phyloP scores from a whole-genome alignment of 2,113 vertebrate species.

The Podiceps cristatus region DNA sequence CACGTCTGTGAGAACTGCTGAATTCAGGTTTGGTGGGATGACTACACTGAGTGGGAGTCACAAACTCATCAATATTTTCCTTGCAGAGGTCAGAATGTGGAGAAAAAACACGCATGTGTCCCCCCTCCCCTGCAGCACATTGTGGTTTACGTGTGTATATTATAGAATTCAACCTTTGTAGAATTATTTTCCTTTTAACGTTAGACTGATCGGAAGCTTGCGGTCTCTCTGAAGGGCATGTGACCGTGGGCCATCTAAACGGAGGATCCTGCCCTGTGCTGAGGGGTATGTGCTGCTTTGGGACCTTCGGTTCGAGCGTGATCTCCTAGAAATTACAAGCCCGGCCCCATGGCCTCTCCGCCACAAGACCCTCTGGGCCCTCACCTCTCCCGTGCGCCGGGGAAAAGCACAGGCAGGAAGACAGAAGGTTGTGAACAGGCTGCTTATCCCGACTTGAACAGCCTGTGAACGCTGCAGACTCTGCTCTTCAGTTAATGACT shows the following conservation, averaged over 20 bases:
- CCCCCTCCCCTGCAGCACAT: not conserved
- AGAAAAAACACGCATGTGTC: not conserved
- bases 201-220: not conserved
- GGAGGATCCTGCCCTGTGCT: not conserved
- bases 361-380: not conserved
- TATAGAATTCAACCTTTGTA: not conserved
- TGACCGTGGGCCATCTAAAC: not conserved
- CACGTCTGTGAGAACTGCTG: not conserved
- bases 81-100: not conserved
- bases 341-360: not conserved
- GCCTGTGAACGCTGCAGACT: not conserved
- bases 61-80: not conserved
- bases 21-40: not conserved
- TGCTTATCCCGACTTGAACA: not conserved
- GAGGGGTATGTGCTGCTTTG: not conserved
- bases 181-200: not conserved
- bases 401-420: not conserved
- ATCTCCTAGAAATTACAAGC: not conserved
- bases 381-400: not conserved
- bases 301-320: not conserved
- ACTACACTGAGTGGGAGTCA: not conserved
- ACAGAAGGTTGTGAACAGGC: not conserved
- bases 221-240: not conserved
- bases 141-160: not conserved
- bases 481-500: not conserved